Evolutionary conservation across 2,888 invertebrate genomes (phyloP), one percentile per base, ranked within the genome.

Genomic region (Clitarchus hookeri): DNA sequence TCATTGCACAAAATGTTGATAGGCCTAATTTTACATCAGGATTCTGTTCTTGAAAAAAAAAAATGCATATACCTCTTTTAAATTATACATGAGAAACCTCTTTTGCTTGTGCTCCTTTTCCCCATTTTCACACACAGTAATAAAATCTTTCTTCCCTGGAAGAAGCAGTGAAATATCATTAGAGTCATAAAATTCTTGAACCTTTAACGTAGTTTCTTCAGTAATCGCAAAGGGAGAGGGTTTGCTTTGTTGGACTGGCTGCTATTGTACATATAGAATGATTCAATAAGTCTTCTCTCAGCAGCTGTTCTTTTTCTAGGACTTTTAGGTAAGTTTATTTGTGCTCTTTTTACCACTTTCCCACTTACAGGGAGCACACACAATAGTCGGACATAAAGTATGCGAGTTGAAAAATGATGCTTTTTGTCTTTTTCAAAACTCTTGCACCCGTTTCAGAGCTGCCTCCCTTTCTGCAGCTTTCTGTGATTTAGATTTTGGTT

Each of bases 401-500:
- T 23, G 16, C 23, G 16, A 65, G 65, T 65, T 65, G 6, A 65
- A 65, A 65, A 65, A 19, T 12, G 16, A 65, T 65, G 65, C 65
- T 65, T 65, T n/a, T 65, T 65, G 19, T 65, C 65, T 65, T 19
- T 65, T 65, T 65, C n/a, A 23, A 65, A 65, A 23, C 8, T 65
- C 16, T 23, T 65, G 65, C 65, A 65, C 65, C 16, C 65, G 6
- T 65, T 65, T 65, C 65, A 1, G 65, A 65, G 65, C 16, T 11
- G 65, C 65, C 65, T 65, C 23, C 65, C 65, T 65, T 65, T 65
- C 65, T 65, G 65, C 65, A 11, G 65, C 65, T 65, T 65, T 65
- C 65, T 65, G 65, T 65, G 65, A 65, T 65, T 65, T 65, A n/a
- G 8, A 65, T 65, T 65, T 65, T 65, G 65, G 65, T 65, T 65